phyloP scores from a whole-genome alignment of 2,113 vertebrate genomes.

The Clarias gariepinus region DNA sequence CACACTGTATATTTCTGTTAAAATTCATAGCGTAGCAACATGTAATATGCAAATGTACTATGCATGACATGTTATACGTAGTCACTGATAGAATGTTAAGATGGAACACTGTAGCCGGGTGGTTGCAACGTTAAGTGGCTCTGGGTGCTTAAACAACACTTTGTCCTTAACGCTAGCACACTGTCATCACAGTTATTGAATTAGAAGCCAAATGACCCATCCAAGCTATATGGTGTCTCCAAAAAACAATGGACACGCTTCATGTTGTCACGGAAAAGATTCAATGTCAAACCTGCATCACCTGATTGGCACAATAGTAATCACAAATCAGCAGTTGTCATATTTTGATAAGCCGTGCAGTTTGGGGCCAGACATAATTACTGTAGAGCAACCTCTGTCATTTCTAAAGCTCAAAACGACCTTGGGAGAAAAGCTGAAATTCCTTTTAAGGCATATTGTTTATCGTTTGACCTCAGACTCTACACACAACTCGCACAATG shows the following conservation, averaged over 20 bases:
- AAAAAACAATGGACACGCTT: constrained; percentile 15
- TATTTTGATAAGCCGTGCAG: neutral
- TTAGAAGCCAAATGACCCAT: constrained; percentile 49
- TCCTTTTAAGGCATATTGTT: constrained; percentile 2
- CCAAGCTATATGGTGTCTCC: constrained; percentile 25
- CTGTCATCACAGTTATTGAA: constrained; percentile 51
- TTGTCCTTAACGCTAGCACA: constrained; percentile 50
- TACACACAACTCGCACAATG: neutral
- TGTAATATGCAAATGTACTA: neutral
- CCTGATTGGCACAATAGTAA: constrained; percentile 26
- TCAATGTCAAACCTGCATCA: constrained; percentile 17
- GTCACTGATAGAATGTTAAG: constrained; percentile 20
- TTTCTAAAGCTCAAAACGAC: neutral
- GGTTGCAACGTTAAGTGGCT: constrained; percentile 26
- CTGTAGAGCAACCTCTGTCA: neutral
- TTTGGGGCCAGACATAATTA: neutral
- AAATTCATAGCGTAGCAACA: constrained; percentile 7
- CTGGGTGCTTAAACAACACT: constrained; percentile 44
- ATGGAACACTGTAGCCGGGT: constrained; percentile 26
- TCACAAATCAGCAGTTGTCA: constrained; percentile 15
- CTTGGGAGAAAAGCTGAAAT: neutral
- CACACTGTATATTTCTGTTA: neutral
- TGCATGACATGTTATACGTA: constrained; percentile 38
- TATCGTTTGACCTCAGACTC: neutral
- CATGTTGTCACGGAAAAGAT: neutral